Percentiles rank a stretch among this genome's conserved stretches.
These are phyloP conservation scores for Carcharodon carcharias DNA, from an alignment of 2,797 vertebrate species.

Conservation along the genomic window DNA sequence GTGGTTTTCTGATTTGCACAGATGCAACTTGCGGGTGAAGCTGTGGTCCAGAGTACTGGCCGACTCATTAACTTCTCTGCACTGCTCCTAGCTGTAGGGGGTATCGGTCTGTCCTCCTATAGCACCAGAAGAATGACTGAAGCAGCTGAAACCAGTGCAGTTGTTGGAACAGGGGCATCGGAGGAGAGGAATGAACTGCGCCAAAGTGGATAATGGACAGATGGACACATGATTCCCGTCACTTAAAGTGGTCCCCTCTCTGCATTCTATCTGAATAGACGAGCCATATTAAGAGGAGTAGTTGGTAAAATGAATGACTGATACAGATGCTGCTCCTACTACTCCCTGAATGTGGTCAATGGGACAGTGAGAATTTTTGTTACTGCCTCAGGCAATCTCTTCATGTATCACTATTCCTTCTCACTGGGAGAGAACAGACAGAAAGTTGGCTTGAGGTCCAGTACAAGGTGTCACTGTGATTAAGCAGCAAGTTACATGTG, in stretches of 20 bases:
- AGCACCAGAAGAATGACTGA: slow-evolving; percentile 2
- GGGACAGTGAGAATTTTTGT: not conserved
- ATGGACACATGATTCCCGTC: not conserved
- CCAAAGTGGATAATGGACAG: not conserved
- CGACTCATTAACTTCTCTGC: slow-evolving; percentile 32
- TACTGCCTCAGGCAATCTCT: not conserved
- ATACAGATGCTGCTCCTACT: not conserved
- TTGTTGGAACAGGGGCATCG: too few relatives aligned
- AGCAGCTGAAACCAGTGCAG: not conserved
- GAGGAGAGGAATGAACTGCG: not conserved
- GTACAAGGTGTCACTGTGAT: not conserved
- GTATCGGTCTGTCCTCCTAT: not conserved
- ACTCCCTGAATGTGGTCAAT: not conserved
- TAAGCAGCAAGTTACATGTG: not conserved
- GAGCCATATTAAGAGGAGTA: not conserved
- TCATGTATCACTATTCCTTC: not conserved
- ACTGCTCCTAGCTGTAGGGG: not conserved
- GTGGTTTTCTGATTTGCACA: slow-evolving; percentile 22
- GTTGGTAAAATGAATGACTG: not conserved
- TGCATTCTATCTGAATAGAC: not conserved
- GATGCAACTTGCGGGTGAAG: slow-evolving; percentile 31
- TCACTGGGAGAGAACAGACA: not conserved
- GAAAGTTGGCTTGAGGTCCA: not conserved
- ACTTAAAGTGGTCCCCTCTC: not conserved
- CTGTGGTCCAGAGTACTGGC: not conserved